Base-by-base conservation (phyloP, 1,140 invertebrate species). In the Nylanderia fulva region DNA sequence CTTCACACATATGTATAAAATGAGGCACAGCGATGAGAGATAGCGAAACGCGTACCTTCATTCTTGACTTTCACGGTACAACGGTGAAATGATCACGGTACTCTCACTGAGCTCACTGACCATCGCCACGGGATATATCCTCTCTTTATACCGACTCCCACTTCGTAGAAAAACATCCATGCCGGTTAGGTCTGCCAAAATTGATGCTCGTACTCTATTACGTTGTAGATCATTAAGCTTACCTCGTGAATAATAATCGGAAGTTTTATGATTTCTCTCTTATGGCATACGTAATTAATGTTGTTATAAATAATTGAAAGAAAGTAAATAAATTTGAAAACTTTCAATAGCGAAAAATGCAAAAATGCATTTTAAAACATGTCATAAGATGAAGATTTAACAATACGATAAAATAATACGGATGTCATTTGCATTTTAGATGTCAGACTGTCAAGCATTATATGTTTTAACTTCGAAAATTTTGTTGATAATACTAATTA, bases 101-200 rank as follows among this genome's bases (percentile, higher is more conserved):
- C 94, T 95, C 94, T 95, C 94, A 94, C 94, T 95, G 88, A 93
- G 94, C 92, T 91, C 89, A 94, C 94, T 94, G 92, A 91, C 91
- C 86, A 91, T 91, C 90, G 72, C 88, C 88, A 90, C 86, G 79
- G 85, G 86, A 84, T 92, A 92, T 92, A 92, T 94, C 91, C 90
- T 93, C 91, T 91, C 92, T 94, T 92, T 93, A 92, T 93, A 93
- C 86, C 66, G 86, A 88, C 92, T 94, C 94, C 94, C 94, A 94
- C 94, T 87, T 92, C 84, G 83, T 77, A 48, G 18, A 86, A 86
- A 85, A 88, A 66, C 42, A 21, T n/a, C 18, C 39, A 56, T 45
- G 11, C 15, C 13, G 27, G 29, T 5, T 9, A 27, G 45, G 1
- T n/a, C 4, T 56, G 27, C 15, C 58, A 83, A 72, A 77, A 69